Evolutionary conservation across 2,797 vertebrate genomes (phyloP).

Genomic region (Pseudochirops corinnae): DNA sequence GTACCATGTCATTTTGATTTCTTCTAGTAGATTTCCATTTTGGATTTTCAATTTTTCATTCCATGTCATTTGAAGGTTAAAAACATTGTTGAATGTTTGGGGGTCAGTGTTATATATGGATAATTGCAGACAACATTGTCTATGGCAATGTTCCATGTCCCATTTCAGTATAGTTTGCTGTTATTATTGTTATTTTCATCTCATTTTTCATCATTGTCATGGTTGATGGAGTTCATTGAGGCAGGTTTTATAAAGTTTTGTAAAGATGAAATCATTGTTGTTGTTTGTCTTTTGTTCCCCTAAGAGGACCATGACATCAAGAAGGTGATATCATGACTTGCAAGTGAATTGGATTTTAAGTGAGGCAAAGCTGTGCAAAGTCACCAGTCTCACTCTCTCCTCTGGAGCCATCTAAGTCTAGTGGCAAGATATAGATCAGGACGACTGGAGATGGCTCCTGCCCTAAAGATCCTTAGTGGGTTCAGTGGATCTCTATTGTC

Average conservation of each 20-base stretch:
- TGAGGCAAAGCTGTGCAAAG: no score
- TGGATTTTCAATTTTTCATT: not conserved
- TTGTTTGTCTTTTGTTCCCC: no score
- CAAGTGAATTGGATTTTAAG: no score
- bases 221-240: not conserved
- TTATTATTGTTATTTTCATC: not conserved
- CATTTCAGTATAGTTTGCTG: not conserved
- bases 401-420: no score
- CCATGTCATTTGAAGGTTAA: not conserved
- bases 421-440: no score
- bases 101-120: not conserved
- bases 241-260: not conserved
- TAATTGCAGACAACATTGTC: not conserved
- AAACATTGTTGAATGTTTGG: not conserved
- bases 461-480: no score
- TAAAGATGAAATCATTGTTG: not conserved
- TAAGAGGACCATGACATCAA: no score
- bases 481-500: no score
- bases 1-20: not conserved
- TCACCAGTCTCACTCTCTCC: no score
- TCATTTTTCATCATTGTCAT: not conserved
- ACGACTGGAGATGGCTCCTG: no score
- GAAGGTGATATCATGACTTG: no score
- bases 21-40: not conserved
- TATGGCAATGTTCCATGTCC: not conserved